Percentiles rank a stretch among this genome's conserved stretches.
Conservation (phyloP, 1,140 invertebrate genomes). For the Dendrolimus kikuchii region DNA sequence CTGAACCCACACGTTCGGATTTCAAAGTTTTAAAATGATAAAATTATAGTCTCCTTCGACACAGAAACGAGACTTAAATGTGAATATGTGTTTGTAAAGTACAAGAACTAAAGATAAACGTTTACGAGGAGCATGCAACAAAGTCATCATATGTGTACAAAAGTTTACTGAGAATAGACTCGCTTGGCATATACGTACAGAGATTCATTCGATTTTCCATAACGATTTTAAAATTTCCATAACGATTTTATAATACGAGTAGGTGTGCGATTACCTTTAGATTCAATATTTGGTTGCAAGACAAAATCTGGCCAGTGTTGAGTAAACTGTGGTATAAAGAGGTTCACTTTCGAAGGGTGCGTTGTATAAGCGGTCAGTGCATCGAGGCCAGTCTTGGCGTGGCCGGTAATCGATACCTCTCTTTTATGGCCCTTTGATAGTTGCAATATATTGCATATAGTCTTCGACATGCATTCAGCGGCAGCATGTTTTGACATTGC, state of each 20-base stretch:
- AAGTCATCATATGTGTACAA: too few relatives aligned
- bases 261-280: too few relatives aligned
- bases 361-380: not conserved
- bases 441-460: constrained; percentile 28
- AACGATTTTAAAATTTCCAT: too few relatives aligned
- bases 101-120: constrained; percentile 21
- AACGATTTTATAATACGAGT: too few relatives aligned
- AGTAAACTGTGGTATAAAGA: constrained; percentile 46
- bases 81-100: constrained; percentile 43
- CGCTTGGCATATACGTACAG: too few relatives aligned
- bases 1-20: constrained; percentile 37
- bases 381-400: constrained; percentile 13
- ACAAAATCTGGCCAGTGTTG: constrained; percentile 46
- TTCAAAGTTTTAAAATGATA: constrained; percentile 57
- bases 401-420: constrained; percentile 46
- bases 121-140: too few relatives aligned
- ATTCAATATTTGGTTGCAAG: constrained; percentile 37
- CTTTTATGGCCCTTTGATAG: constrained; percentile 46
- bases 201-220: too few relatives aligned
- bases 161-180: too few relatives aligned
- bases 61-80: constrained; percentile 59
- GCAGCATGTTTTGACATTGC: constrained; percentile 1
- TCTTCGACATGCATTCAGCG: constrained; percentile 9
- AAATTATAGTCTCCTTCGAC: constrained; percentile 43
- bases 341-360: constrained; percentile 12